Conservation (phyloP, 2,113 vertebrate species). For the Rhinogobius similis region DNA sequence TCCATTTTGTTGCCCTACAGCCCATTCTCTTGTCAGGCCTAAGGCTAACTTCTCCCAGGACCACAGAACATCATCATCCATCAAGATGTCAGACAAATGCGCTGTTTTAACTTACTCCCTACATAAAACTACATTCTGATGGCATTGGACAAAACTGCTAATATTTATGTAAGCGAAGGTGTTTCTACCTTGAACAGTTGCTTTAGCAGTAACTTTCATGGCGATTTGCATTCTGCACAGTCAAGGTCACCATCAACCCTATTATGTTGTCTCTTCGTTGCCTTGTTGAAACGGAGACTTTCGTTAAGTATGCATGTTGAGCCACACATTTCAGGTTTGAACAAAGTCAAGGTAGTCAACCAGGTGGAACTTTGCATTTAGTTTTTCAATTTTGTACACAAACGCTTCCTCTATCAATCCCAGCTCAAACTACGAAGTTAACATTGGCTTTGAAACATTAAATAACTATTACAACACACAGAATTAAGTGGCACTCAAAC, state of each 20-base stretch:
- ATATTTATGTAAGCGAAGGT: neutral
- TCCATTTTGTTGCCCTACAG: slow-evolving; percentile 5
- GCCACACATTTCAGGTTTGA: too few relatives aligned
- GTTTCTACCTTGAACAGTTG: neutral
- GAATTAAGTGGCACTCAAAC: too few relatives aligned
- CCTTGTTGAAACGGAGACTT: neutral
- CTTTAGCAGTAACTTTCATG: neutral
- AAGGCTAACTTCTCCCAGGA: neutral
- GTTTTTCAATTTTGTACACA: too few relatives aligned
- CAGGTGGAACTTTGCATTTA: too few relatives aligned
- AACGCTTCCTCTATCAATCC: too few relatives aligned
- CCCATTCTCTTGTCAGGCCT: neutral
- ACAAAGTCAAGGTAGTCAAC: too few relatives aligned
- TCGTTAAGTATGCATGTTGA: neutral
- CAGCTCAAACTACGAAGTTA: too few relatives aligned
- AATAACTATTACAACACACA: too few relatives aligned
- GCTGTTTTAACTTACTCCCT: neutral
- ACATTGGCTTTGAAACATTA: too few relatives aligned
- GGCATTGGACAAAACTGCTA: neutral
- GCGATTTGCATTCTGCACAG: neutral
- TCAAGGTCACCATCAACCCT: neutral
- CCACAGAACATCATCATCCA: neutral
- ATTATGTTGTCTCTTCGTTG: neutral
- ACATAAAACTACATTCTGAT: neutral
- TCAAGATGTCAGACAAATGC: neutral